Base-by-base conservation (phyloP, 2,797 vertebrate genomes). In the Hipposideros larvatus region DNA sequence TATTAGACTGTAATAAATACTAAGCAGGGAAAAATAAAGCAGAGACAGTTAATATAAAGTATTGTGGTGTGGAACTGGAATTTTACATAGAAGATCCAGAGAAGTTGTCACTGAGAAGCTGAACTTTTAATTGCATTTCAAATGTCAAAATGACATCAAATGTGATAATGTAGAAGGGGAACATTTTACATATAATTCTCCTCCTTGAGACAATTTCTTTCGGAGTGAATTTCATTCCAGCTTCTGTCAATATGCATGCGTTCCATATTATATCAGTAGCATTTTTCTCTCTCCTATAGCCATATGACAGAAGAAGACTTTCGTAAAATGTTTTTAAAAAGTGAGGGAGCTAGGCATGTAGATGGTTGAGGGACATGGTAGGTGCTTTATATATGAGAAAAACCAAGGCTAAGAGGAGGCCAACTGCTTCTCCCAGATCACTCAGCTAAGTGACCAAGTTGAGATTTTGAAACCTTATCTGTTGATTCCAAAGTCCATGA, bases 81-180 rank as follows among this genome's bases (percentile, higher is more conserved):
- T 90, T 96, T 73, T 90, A 83, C 48, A 26, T 84, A 41, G 73
- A 46, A 34, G 77, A 91, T 7, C 51, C 24, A 70, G 48, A 63
- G 48, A 92, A 86, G 65, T 82, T 28, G 43, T 96, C 18, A 41
- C 43, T 41, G 13, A 66, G 79, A 96, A 95, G 84, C 16, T 89
- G 95, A 92, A 92, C 65, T 94, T 94, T 88, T 91, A 92, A 95
- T 95, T 95, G 85, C 83, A 91, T 96, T 95, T 87, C 83, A 92
- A 83, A 95, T 85, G 92, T 96, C 94, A 88, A 91, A 96, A 86
- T 68, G 41, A 92, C 83, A 92, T 92, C 88, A 83, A 70, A 95
- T 79, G 77, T 9, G 34, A 85, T 94, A 73, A 90, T 4, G 31
- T 70, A n/a, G 31, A 65, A 95, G 28, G 8, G 48, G n/a, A 94